A percentile compares a stretch with the other conserved stretches of the same genome.
phyloP scores from a whole-genome alignment of 2,888 invertebrate species.

The Embidobia sp. region DNA sequence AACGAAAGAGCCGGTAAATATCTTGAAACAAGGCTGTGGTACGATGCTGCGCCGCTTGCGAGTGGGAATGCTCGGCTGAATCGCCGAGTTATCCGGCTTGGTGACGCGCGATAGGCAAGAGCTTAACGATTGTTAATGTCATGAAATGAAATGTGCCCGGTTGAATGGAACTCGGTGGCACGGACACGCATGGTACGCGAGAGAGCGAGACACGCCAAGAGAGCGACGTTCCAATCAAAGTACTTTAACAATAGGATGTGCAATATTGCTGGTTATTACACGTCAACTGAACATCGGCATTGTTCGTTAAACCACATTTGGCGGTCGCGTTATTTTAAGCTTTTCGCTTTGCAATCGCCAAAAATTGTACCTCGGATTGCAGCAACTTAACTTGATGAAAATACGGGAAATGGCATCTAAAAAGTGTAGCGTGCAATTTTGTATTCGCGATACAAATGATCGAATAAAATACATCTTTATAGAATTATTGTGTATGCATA shows the following conservation, averaged over 20 bases:
- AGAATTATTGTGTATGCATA: no score
- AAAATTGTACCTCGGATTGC: no score
- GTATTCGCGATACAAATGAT: no score
- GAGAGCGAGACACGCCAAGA: constrained; percentile 47
- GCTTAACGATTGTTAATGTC: constrained; percentile 66
- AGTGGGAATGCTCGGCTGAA: constrained; percentile 42
- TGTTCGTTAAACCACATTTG: no score
- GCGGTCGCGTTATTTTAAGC: no score
- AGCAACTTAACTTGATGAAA: no score
- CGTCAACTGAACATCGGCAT: constrained; percentile 52
- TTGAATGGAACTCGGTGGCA: constrained; percentile 61
- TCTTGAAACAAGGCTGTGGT: constrained; percentile 32
- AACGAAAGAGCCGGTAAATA: constrained; percentile 31
- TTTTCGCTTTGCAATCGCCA: no score
- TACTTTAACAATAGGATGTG: constrained; percentile 65
- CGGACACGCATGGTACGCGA: constrained; percentile 62
- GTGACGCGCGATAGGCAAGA: constrained; percentile 55
- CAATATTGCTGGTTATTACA: constrained; percentile 62
- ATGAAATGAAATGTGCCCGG: constrained; percentile 58
- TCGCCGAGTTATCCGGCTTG: constrained; percentile 62
- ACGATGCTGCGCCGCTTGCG: constrained; percentile 2
- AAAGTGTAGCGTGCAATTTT: no score
- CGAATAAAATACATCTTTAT: no score
- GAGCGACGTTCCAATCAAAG: constrained; percentile 49
- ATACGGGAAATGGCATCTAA: no score